A percentile compares a stretch with the other conserved stretches of the same genome.
phyloP scores from a whole-genome alignment of 2,797 vertebrate species.

The Poeciliopsis presidionis region DNA sequence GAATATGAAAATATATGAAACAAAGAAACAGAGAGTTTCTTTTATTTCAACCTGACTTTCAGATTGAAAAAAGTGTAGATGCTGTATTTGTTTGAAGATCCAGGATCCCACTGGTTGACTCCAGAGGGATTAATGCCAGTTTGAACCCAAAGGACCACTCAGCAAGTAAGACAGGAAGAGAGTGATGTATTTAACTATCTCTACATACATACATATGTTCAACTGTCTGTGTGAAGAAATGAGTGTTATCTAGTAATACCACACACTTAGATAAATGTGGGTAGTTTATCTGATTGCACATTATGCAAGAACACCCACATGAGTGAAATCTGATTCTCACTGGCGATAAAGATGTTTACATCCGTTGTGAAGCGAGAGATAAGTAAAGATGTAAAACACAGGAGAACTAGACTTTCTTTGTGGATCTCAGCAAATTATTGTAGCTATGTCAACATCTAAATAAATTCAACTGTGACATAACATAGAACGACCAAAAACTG shows the following conservation, averaged over 20 bases:
- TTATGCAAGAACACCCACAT: not conserved
- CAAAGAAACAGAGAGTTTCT: not conserved
- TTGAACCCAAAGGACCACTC: not conserved
- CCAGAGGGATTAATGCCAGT: not conserved
- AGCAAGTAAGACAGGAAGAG: not conserved
- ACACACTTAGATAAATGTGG: not conserved
- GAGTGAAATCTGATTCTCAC: not conserved
- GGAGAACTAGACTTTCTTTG: not conserved
- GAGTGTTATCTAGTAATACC: not conserved
- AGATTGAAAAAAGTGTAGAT: not conserved
- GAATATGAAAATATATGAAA: not conserved
- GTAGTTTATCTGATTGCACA: not conserved
- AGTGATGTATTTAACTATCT: not conserved
- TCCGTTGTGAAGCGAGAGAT: not conserved
- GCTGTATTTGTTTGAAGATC: not conserved
- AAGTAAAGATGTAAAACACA: not conserved
- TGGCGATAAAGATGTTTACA: not conserved
- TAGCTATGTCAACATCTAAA: not conserved
- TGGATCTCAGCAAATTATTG: not conserved
- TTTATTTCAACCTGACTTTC: not conserved
- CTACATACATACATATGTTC: not conserved
- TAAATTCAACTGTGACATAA: not conserved
- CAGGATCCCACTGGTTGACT: not conserved
- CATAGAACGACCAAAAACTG: not conserved
- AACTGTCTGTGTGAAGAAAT: not conserved